phyloP scores from a whole-genome alignment of 2,797 vertebrate species.

The Clarias platycephalus region DNA sequence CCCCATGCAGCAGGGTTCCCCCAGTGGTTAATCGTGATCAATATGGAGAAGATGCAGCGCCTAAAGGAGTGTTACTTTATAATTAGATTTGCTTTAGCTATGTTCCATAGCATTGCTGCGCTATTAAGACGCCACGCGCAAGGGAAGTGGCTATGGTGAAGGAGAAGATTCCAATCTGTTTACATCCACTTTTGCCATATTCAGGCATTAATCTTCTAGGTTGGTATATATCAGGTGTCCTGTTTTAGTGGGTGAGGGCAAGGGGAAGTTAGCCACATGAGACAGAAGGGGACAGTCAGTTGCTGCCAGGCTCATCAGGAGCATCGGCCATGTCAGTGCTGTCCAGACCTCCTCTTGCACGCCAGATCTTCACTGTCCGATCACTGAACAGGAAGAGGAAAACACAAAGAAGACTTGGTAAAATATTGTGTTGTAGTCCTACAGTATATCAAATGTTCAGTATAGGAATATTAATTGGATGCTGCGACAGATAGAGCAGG shows the following conservation, averaged over 20 bases:
- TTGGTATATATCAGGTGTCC: conserved; percentile 12
- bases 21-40: conserved; percentile 4
- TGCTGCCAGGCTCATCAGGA: conserved; percentile 70
- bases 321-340: conserved; percentile 64
- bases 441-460: too few relatives aligned
- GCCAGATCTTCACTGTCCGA: conserved; percentile 95
- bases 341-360: conserved; percentile 82
- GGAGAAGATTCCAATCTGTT: conserved; percentile 20
- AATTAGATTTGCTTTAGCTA: conserved; percentile 29
- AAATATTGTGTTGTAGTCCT: neutral
- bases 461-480: neutral
- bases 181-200: conserved; percentile 13
- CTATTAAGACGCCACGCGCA: conserved; percentile 30
- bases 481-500: neutral
- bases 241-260: conserved; percentile 51
- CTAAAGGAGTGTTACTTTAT: conserved; percentile 29
- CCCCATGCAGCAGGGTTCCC: conserved; percentile 14
- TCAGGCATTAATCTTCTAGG: conserved; percentile 25
- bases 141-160: conserved; percentile 5
- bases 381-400: conserved; percentile 74
- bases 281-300: conserved; percentile 55
- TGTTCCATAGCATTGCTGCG: conserved; percentile 10
- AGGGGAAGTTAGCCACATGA: conserved; percentile 38
- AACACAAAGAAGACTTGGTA: neutral
- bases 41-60: conserved; percentile 16